Conservation (phyloP, 2,797 vertebrate genomes). For the Okamejei kenojei region DNA sequence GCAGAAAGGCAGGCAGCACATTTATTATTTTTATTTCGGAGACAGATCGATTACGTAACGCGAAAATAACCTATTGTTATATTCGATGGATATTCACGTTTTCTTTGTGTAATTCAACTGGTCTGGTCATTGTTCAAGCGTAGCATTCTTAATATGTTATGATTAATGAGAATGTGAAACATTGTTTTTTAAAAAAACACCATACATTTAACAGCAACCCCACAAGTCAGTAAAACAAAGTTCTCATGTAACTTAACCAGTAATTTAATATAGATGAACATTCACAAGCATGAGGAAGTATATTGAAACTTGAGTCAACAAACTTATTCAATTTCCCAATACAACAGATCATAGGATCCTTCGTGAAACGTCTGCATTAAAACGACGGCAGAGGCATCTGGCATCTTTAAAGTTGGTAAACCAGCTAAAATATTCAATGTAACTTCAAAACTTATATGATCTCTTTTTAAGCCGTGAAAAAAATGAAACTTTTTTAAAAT, state of each 20-base stretch:
- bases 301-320: slow-evolving; percentile 7
- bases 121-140: not conserved
- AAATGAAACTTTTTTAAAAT: slow-evolving; percentile 8
- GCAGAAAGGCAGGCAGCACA: not conserved
- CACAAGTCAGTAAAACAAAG: not conserved
- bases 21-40: not conserved
- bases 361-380: not conserved
- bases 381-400: not conserved
- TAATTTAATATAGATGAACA: slow-evolving; percentile 35
- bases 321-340: slow-evolving; percentile 4
- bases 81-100: not conserved
- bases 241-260: slow-evolving; percentile 33
- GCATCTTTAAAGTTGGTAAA: not conserved
- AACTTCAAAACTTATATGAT: not conserved
- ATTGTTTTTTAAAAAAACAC: not conserved
- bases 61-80: too few species aligned
- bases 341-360: not conserved
- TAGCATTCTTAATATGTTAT: not conserved
- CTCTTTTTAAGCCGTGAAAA: not conserved
- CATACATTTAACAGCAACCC: not conserved
- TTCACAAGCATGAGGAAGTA: slow-evolving; percentile 25
- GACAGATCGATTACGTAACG: too few species aligned
- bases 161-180: too few species aligned
- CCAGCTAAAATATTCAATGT: not conserved
- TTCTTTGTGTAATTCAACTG: too few species aligned